Base-by-base conservation (phyloP, 1,140 invertebrate genomes). In the Anagrus nilaparvatae region DNA sequence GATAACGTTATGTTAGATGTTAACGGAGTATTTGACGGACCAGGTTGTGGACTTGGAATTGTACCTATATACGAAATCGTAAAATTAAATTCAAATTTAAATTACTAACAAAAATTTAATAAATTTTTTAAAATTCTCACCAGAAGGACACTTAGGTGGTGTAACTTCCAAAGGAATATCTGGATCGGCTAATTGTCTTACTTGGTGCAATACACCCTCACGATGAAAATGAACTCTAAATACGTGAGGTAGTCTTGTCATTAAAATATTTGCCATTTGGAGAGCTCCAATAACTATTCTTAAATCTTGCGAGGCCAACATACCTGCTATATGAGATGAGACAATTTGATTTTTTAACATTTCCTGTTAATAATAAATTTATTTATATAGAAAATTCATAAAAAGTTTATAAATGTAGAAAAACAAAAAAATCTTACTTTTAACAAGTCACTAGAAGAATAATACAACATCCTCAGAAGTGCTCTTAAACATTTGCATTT, bases 261-360 rank as follows among this genome's bases (percentile, higher is more conserved):
- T 96, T 13, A 98, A 65, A 50, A 97, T 91, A 61, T 93, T 87
- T 13, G 90, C 88, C 78, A 98, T 88, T 70, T 98, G 94, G 28
- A 97, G 67, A n/a, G 92, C 92, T 39, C 90, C 90, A 33, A 97
- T 93, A 17, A 97, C 91, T 53, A 97, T 96, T 55, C 91, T 80
- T 31, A 96, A 71, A 72, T 97, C 93, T 54, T 83, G 85, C 1
- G 93, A 96, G 0, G 92, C 92, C 75, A 98, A 78, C 94, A 97
- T 97, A 28, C 91, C 90, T 24, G 94, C 93, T 55, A 97, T 91
- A 61, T 97, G 92, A 52, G 91, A 96, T 16, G 92, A 94, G 14
- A 97, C 90, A 44, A 91, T 76, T 74, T 96, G 90, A 64, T 87
- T 88, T 61, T 91, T 90, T 7, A 96, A 69, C 38, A 94, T 87